These are phyloP conservation scores for Lepas anatifera DNA, from an alignment of 2,888 invertebrate species.

Conservation along the genomic window DNA sequence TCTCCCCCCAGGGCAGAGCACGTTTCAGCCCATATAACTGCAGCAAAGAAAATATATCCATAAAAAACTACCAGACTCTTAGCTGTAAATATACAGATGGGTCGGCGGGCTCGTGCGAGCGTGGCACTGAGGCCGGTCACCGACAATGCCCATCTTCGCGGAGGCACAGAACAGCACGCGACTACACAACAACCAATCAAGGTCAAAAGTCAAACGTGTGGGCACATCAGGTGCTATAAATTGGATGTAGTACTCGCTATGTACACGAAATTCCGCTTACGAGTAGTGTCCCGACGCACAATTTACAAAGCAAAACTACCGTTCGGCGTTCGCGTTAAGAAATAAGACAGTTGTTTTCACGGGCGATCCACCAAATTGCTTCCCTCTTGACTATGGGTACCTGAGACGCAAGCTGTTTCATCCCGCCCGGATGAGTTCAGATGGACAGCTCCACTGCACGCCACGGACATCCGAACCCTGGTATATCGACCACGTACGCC, in stretches of 20 bases:
- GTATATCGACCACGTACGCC: not conserved
- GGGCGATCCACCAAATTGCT: no score
- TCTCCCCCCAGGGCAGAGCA: no score
- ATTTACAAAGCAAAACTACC: not conserved
- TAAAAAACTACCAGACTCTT: slow-evolving; percentile 10
- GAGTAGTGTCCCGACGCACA: not conserved
- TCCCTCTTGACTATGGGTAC: slow-evolving; percentile 7
- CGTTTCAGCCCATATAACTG: no score
- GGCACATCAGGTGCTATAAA: no score
- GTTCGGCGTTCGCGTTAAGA: no score
- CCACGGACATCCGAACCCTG: not conserved
- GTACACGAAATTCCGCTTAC: no score
- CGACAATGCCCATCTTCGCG: not conserved
- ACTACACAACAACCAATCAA: not conserved
- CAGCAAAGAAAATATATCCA: not conserved
- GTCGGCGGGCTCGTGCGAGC: no score
- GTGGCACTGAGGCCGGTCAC: no score
- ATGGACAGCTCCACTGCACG: not conserved
- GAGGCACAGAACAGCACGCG: not conserved
- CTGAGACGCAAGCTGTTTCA: not conserved
- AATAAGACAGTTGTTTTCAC: no score
- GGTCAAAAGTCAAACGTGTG: not conserved
- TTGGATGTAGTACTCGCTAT: no score
- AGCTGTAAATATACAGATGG: not conserved
- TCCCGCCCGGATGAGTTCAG: not conserved